phyloP scores from a whole-genome alignment of 2,888 invertebrate genomes.

The Epistrophella euchroma region DNA sequence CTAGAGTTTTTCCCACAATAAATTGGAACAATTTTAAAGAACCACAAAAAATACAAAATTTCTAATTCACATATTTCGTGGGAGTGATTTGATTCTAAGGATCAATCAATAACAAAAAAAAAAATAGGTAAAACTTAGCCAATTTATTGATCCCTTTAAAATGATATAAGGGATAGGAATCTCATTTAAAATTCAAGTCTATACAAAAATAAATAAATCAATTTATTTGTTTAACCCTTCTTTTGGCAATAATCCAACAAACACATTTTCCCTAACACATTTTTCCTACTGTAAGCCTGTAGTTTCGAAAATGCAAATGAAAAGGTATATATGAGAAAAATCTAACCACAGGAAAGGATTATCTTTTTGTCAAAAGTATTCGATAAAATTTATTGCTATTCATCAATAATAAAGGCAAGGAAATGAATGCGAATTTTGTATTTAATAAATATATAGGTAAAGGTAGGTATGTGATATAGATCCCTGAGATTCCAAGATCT shows the following conservation, averaged over 20 bases:
- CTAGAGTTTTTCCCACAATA: background rate
- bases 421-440: background rate
- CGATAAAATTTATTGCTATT: background rate
- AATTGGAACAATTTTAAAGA: background rate
- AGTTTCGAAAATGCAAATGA: background rate
- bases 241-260: constrained; percentile 10
- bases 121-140: background rate
- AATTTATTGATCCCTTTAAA: constrained; percentile 1
- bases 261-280: no score
- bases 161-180: background rate
- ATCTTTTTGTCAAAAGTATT: background rate
- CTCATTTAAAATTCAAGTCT: background rate
- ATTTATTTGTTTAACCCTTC: constrained; percentile 20
- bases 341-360: constrained; percentile 17
- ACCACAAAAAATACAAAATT: background rate
- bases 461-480: no score
- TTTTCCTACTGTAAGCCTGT: background rate
- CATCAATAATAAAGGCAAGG: background rate
- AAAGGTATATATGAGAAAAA: background rate
- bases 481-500: no score
- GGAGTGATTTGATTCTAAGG: constrained; percentile 20
- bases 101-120: constrained; percentile 5
- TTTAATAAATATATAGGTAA: no score
- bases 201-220: constrained; percentile 7
- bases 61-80: background rate